A percentile compares a stretch with the other conserved stretches of the same genome.
Evolutionary conservation across 2,888 invertebrate genomes (phyloP).

Genomic region (Calameuta filiformis): DNA sequence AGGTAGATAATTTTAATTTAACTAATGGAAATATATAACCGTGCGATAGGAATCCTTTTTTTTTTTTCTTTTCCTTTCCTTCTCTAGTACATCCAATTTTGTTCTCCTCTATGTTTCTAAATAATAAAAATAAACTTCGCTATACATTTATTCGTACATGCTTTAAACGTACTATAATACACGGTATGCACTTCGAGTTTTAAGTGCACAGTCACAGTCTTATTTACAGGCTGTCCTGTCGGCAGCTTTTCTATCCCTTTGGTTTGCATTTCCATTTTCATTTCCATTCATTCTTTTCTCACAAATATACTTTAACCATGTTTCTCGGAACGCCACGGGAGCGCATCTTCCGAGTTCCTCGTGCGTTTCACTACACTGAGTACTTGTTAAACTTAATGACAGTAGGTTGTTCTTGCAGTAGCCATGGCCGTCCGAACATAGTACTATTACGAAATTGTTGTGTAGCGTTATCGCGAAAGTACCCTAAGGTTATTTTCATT

Average conservation of each 20-base stretch:
- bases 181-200: constrained; percentile 41
- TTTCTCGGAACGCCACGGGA: neutral
- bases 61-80: neutral
- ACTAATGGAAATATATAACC: constrained; percentile 42
- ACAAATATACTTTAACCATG: constrained; percentile 30
- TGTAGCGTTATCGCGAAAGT: neutral
- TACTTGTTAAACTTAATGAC: neutral
- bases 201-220: constrained; percentile 52
- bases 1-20: constrained; percentile 12
- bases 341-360: neutral
- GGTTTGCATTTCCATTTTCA: constrained; percentile 32
- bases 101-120: constrained; percentile 45
- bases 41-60: constrained; percentile 36
- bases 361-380: neutral
- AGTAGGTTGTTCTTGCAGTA: neutral
- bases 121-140: constrained; percentile 61
- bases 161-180: constrained; percentile 47
- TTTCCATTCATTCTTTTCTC: constrained; percentile 15
- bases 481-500: neutral
- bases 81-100: constrained; percentile 39
- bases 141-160: constrained; percentile 55
- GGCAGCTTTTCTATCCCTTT: constrained; percentile 39
- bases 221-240: constrained; percentile 51
- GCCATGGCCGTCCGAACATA: neutral
- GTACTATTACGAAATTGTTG: neutral